A percentile compares a stretch with the other conserved stretches of the same genome.
phyloP scores from a whole-genome alignment of 2,888 invertebrate species.

The Minunthozetes semirufus region DNA sequence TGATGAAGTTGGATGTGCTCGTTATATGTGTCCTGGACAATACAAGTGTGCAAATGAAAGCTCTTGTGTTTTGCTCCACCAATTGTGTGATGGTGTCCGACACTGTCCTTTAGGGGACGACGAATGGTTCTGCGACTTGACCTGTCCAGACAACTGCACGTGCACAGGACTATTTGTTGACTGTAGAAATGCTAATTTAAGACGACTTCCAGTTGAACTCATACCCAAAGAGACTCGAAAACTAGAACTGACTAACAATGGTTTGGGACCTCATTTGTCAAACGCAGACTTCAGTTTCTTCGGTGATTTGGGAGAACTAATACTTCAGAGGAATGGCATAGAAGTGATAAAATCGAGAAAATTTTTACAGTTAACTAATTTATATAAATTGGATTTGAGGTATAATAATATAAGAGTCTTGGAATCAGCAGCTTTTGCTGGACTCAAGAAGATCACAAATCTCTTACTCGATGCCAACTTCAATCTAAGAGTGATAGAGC shows the following conservation, averaged over 20 bases:
- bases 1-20: conserved; percentile 44
- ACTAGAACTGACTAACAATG: conserved; percentile 43
- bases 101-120: conserved; percentile 45
- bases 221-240: conserved; percentile 42
- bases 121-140: conserved; percentile 44
- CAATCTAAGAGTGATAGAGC: conserved; percentile 41
- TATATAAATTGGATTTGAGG: conserved; percentile 44
- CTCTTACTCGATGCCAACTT: conserved; percentile 44
- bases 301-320: conserved; percentile 43
- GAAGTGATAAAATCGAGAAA: conserved; percentile 40
- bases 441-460: conserved; percentile 41
- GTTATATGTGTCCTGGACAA: conserved; percentile 43
- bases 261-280: conserved; percentile 39
- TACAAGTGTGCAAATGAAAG: conserved; percentile 44
- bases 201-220: conserved; percentile 37
- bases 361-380: conserved; percentile 43
- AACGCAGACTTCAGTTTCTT: conserved; percentile 38
- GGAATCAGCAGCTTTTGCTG: conserved; percentile 43
- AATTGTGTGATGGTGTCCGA: conserved; percentile 44
- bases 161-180: conserved; percentile 43
- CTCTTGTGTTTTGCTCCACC: conserved; percentile 44
- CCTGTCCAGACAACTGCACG: conserved; percentile 43
- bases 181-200: conserved; percentile 43
- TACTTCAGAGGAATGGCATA: conserved; percentile 43
- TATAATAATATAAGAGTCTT: conserved; percentile 43